phyloP scores from a whole-genome alignment of 2,797 vertebrate species.

The Tragopan temminckii region DNA sequence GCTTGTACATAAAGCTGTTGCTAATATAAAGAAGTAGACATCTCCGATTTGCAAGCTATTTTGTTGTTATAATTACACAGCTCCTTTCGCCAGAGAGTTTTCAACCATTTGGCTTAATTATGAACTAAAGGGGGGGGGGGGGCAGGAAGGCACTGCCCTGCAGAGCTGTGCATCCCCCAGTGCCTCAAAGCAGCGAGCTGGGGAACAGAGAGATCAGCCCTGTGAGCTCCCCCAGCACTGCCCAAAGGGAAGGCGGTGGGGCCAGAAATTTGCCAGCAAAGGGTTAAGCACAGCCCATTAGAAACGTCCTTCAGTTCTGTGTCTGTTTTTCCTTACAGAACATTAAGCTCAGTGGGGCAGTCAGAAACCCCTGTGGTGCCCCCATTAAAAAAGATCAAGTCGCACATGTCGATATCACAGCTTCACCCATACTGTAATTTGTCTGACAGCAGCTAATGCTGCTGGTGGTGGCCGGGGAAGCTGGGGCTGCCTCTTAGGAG shows the following conservation, averaged over 20 bases:
- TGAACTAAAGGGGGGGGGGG: neutral
- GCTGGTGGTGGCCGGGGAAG: conserved; percentile 63
- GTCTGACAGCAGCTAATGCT: conserved; percentile 82
- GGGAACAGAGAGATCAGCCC: conserved; percentile 31
- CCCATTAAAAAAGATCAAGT: conserved; percentile 87
- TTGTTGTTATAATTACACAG: conserved; percentile 66
- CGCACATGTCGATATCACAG: conserved; percentile 82
- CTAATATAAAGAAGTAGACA: conserved; percentile 64
- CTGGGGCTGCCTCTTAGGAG: conserved; percentile 56
- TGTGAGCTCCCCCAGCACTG: neutral
- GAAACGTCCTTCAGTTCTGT: conserved; percentile 83
- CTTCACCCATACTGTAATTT: conserved; percentile 83
- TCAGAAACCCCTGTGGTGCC: conserved; percentile 81
- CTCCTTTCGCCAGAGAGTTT: conserved; percentile 24
- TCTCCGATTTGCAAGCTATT: conserved; percentile 68
- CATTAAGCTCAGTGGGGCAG: conserved; percentile 89
- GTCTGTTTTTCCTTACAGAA: conserved; percentile 85
- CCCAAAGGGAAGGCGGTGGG: neutral
- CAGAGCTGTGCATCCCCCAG: neutral
- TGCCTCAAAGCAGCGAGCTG: rapidly evolving
- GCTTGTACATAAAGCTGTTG: conserved; percentile 49
- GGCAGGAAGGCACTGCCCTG: neutral
- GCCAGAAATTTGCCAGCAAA: conserved; percentile 73
- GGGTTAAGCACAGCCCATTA: conserved; percentile 88
- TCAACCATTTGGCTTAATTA: conserved; percentile 62